Evolutionary conservation across 2,113 vertebrate genomes (phyloP).

Genomic region (Fregata magnificens): DNA sequence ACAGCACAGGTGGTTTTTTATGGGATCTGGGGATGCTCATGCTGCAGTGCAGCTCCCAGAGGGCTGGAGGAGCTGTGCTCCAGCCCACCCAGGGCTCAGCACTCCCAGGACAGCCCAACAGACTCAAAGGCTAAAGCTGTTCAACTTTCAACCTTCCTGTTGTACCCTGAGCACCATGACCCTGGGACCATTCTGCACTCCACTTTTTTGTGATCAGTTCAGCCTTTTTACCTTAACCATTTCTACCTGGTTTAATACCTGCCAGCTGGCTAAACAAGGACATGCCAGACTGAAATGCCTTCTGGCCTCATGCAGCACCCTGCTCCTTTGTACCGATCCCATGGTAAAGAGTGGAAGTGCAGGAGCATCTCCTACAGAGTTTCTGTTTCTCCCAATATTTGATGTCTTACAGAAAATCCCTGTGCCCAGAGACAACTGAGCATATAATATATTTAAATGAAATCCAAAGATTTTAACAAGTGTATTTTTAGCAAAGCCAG

Average conservation of each 20-base stretch:
- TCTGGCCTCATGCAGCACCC: neutral
- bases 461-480: neutral
- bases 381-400: neutral
- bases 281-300: accelerated
- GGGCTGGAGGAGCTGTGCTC: neutral
- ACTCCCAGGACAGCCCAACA: too few relatives aligned
- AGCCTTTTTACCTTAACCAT: neutral
- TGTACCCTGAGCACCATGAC: neutral
- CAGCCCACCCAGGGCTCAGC: neutral
- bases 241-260: neutral
- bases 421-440: neutral
- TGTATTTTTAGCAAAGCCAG: slow-evolving; percentile 10
- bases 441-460: neutral
- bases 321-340: accelerated
- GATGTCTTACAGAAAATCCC: neutral
- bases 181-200: neutral
- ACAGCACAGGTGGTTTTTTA: accelerated
- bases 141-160: neutral
- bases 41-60: neutral
- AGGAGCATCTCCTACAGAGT: neutral
- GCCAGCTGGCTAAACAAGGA: neutral
- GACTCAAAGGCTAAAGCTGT: too few relatives aligned
- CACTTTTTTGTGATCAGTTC: neutral
- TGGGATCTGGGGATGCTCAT: neutral
- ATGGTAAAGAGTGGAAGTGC: neutral